A percentile compares a stretch with the other conserved stretches of the same genome.
These are phyloP conservation scores for Polyommatus icarus DNA, from an alignment of 2,888 invertebrate species.

Conservation along the genomic window DNA sequence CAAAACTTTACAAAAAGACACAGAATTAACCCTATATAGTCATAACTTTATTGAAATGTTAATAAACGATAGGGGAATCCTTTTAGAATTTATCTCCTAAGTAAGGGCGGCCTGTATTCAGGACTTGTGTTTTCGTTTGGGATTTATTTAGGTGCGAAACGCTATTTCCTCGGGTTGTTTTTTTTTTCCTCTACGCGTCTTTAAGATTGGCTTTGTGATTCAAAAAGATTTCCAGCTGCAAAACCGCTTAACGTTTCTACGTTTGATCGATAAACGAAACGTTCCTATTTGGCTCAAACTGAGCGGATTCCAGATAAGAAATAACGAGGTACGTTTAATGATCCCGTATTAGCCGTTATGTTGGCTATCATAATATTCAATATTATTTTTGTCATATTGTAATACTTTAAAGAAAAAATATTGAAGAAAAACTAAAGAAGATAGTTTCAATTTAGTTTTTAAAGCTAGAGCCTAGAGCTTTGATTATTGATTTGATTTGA, in stretches of 20 bases:
- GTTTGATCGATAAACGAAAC: constrained; percentile 55
- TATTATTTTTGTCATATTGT: neutral
- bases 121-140: constrained; percentile 73
- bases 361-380: neutral
- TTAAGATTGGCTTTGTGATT: constrained; percentile 77
- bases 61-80: constrained; percentile 65
- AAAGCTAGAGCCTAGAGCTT: too few species aligned
- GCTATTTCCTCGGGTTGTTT: constrained; percentile 71
- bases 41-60: constrained; percentile 75
- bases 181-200: constrained; percentile 75
- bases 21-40: constrained; percentile 66
- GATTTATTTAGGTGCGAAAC: constrained; percentile 73
- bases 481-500: too few species aligned
- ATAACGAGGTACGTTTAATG: constrained; percentile 33
- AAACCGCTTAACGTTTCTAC: constrained; percentile 65
- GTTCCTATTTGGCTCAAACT: constrained; percentile 43
- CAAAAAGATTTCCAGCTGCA: constrained; percentile 74
- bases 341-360: constrained; percentile 24
- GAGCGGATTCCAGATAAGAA: constrained; percentile 36
- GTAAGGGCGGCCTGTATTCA: constrained; percentile 64
- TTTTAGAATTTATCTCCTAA: constrained; percentile 69
- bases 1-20: constrained; percentile 49
- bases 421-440: neutral
- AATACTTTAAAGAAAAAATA: neutral
- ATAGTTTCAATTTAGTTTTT: neutral